A percentile compares a stretch with the other conserved stretches of the same genome.
Conservation (phyloP, 2,113 vertebrate species). For the Channa argus region DNA sequence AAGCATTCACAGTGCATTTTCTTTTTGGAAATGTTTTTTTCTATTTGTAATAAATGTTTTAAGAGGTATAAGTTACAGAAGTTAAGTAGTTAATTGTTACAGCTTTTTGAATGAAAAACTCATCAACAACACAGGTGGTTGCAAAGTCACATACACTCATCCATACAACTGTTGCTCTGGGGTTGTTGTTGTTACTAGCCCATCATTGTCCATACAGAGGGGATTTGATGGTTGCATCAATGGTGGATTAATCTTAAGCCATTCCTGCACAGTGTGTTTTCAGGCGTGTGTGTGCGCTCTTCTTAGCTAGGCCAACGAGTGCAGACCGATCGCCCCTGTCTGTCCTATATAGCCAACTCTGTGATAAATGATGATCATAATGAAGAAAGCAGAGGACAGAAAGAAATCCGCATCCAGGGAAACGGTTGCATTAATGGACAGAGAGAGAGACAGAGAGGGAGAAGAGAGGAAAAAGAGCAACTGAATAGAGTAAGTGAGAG, state of each 20-base stretch:
- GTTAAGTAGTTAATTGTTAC: background rate
- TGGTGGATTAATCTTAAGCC: slow-evolving; percentile 66
- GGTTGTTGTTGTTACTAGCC: slow-evolving; percentile 56
- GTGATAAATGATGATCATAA: slow-evolving; percentile 20
- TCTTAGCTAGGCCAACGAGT: slow-evolving; percentile 37
- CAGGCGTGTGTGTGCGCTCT: slow-evolving; percentile 24
- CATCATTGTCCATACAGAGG: slow-evolving; percentile 42
- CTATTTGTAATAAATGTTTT: no score
- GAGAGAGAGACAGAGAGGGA: slow-evolving; percentile 4
- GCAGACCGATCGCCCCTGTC: slow-evolving; percentile 29
- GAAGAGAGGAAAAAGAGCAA: slow-evolving; percentile 34
- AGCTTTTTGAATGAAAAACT: slow-evolving; percentile 9
- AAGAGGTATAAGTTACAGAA: no score
- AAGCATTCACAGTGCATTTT: no score
- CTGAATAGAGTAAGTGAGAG: slow-evolving; percentile 55
- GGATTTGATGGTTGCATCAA: slow-evolving; percentile 56
- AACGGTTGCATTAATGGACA: slow-evolving; percentile 15
- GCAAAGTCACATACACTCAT: background rate
- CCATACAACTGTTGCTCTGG: slow-evolving; percentile 22
- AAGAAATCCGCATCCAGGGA: slow-evolving; percentile 9
- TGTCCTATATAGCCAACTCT: slow-evolving; percentile 28
- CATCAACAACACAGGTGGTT: slow-evolving; percentile 5
- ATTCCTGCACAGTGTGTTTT: slow-evolving; percentile 56
- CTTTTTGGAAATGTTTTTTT: no score
- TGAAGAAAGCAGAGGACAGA: slow-evolving; percentile 18